Base-by-base conservation (phyloP, 35 echinoderm and acorn worm genomes). In the Antedon bifida region DNA sequence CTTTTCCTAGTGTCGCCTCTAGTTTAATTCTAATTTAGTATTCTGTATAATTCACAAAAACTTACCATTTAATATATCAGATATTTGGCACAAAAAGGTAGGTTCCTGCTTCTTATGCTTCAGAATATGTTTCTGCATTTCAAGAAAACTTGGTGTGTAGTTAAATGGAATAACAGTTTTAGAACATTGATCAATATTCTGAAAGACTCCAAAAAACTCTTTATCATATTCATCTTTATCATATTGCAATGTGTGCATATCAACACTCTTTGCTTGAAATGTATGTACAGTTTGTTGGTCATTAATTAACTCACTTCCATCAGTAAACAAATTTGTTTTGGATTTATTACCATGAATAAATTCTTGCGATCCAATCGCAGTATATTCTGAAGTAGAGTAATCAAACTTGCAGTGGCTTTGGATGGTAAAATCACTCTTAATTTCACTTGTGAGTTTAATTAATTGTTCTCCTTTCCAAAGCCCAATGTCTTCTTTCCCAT, bases 381-480 rank as follows among this genome's bases (percentile, higher is more conserved):
- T 64, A 34, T 84, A 82, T 39, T 92, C 95, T 14, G 38, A 31
- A 23, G 84, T 78, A 73, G 90, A 39, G 78, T 90, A 99, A 34
- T 93, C 90, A 90, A 88, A 88, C 31, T 99, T 86, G 13, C 82
- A 31, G 34, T 99, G 88, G 32, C 84, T 82, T 5, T 77, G 36
- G 83, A 99, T 92, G 33, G 85, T 90, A 42, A 99, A 97, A 46
- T 82, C 88, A 8, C 78, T 84, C 42, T 88, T 88, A 75, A 90
- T 88, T 28, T 39, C 55, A 23, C 42, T 85, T 36, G 85, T 90
- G 9, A 93, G 86, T 84, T 93, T 99, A 21, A 99, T 74, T 10
- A 99, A 80, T 55, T 89, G 23, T 75, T 97, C 95, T 51, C 89
- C 87, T 73, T 89, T 74, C 95, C 90, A 99, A 30, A 99, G 46